Evolutionary conservation across 2,888 invertebrate species (phyloP).

Genomic region (Beris chalybata): DNA sequence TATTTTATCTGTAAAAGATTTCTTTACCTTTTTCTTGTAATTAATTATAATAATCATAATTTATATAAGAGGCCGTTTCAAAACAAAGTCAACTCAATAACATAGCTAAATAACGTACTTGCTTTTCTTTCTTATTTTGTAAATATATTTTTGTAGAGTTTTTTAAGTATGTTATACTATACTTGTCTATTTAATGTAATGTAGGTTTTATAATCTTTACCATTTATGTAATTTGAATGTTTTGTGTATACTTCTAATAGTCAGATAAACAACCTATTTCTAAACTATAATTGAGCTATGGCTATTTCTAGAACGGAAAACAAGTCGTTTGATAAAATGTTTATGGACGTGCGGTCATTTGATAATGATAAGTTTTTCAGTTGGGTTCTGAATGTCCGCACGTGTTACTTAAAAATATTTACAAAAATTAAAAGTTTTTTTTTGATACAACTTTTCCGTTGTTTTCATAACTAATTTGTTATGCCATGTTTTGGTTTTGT

Average conservation of each 20-base stretch:
- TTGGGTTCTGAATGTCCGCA: too few relatives aligned
- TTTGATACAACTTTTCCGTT: neutral
- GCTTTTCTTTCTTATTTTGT: neutral
- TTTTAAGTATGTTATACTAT: too few relatives aligned
- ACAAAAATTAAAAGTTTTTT: neutral
- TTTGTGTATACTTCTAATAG: constrained; percentile 17
- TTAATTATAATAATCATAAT: neutral
- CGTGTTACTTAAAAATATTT: too few relatives aligned
- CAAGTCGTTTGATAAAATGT: too few relatives aligned
- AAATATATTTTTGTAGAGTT: too few relatives aligned
- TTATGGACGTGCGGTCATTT: too few relatives aligned
- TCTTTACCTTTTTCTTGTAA: too few relatives aligned
- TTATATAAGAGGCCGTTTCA: constrained; percentile 13
- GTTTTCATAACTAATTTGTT: neutral
- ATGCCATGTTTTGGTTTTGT: constrained; percentile 2
- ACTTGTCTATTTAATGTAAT: too few relatives aligned
- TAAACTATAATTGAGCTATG: constrained; percentile 30
- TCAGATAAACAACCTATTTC: constrained; percentile 18
- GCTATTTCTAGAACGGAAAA: too few relatives aligned
- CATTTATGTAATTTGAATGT: constrained; percentile 14
- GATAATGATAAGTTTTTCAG: too few relatives aligned
- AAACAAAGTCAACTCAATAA: constrained; percentile 2
- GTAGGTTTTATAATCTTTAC: neutral
- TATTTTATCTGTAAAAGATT: too few relatives aligned
- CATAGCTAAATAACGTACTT: constrained; percentile 1